Conservation (phyloP, 2,113 vertebrate species). For the Notarius lentiginosus region DNA sequence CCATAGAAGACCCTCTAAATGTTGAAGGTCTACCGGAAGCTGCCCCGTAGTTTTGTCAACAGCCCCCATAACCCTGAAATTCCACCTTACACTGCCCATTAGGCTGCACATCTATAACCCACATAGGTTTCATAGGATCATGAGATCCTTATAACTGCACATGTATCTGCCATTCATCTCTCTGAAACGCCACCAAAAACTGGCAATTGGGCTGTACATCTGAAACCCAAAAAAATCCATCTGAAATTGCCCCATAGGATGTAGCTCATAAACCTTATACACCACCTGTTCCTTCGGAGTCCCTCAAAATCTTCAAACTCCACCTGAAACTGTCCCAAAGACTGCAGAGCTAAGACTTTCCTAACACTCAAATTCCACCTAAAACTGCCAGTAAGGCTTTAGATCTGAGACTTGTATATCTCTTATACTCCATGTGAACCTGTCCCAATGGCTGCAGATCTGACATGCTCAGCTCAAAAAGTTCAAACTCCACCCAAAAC, state of each 20-base stretch:
- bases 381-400: background rate
- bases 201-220: background rate
- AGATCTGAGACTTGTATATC: background rate
- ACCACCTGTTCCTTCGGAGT: background rate
- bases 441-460: no score
- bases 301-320: background rate
- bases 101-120: background rate
- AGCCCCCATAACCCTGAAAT: background rate
- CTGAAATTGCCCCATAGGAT: background rate
- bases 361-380: background rate
- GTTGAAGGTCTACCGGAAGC: background rate
- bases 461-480: background rate
- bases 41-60: background rate
- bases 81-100: background rate
- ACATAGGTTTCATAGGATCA: background rate
- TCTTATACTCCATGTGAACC: background rate
- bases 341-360: background rate
- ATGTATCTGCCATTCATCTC: background rate
- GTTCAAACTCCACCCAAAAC: background rate
- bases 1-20: background rate
- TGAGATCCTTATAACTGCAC: background rate
- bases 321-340: background rate
- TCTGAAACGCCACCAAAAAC: background rate
- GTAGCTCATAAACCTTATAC: background rate
- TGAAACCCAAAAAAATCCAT: background rate